A percentile compares a stretch with the other conserved stretches of the same genome.
These are phyloP conservation scores for Pagrus major DNA, from an alignment of 2,113 vertebrate species.

Conservation along the genomic window DNA sequence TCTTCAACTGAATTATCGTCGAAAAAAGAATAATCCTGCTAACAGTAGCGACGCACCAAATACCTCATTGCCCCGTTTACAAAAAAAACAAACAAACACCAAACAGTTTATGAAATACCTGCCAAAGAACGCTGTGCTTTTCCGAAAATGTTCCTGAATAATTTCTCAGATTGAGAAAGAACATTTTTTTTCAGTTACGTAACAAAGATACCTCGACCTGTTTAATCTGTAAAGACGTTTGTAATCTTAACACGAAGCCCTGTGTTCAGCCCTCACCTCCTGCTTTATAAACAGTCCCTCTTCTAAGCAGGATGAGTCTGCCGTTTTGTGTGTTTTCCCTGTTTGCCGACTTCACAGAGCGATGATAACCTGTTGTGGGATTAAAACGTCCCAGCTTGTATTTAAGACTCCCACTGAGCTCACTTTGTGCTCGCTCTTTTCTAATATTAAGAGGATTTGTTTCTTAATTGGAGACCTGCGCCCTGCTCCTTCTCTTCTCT, in stretches of 20 bases:
- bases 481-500: not conserved
- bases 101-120: slow-evolving; percentile 9
- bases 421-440: slow-evolving; percentile 5
- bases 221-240: slow-evolving; percentile 27
- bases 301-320: slow-evolving; percentile 4
- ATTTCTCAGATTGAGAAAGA: slow-evolving; percentile 26
- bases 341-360: slow-evolving; percentile 16
- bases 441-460: slow-evolving; percentile 34
- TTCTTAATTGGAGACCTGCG: slow-evolving; percentile 36
- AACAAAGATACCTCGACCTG: slow-evolving; percentile 28
- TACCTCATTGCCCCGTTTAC: slow-evolving; percentile 22
- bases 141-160: slow-evolving; percentile 32
- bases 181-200: slow-evolving; percentile 15
- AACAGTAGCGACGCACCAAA: slow-evolving; percentile 36
- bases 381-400: slow-evolving; percentile 28
- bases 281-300: slow-evolving; percentile 31
- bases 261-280: slow-evolving; percentile 19
- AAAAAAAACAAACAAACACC: not conserved
- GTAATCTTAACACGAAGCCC: slow-evolving; percentile 13
- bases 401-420: slow-evolving; percentile 34
- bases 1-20: slow-evolving; percentile 31
- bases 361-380: slow-evolving; percentile 10
- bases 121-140: slow-evolving; percentile 8
- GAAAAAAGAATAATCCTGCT: slow-evolving; percentile 39
- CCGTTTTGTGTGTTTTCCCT: not conserved